phyloP scores from a whole-genome alignment of 1,140 invertebrate species.

The Drosophila ananassae region DNA sequence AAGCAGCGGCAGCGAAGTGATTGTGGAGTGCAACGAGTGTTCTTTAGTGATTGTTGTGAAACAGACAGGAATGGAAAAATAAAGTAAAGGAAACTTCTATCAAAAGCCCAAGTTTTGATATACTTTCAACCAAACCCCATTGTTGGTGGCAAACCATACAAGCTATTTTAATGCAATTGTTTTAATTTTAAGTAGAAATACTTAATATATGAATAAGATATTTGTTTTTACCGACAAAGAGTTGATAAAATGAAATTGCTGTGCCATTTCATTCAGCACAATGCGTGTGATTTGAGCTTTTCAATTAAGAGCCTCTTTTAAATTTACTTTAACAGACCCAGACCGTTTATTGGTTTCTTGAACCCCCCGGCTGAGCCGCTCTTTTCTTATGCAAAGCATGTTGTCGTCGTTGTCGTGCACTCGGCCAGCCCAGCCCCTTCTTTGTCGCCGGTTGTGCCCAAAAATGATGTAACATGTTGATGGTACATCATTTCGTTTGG shows the following conservation, averaged over 20 bases:
- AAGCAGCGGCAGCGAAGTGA: conserved; percentile 67
- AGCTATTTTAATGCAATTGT: no score
- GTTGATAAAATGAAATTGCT: not conserved
- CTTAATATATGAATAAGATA: no score
- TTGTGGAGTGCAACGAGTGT: conserved; percentile 83
- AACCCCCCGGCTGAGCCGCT: conserved; percentile 36
- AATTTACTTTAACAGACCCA: conserved; percentile 26
- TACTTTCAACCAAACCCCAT: not conserved
- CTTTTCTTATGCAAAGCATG: conserved; percentile 60
- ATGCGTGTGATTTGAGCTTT: conserved; percentile 31
- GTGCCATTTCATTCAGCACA: not conserved
- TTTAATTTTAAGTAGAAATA: no score
- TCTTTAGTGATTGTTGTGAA: conserved; percentile 80
- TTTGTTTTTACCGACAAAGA: no score
- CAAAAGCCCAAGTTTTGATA: conserved; percentile 4
- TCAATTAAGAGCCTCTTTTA: conserved; percentile 36
- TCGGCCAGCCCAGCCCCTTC: conserved; percentile 47
- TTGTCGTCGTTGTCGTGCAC: conserved; percentile 17
- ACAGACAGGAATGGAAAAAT: conserved; percentile 36
- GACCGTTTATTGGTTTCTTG: conserved; percentile 73
- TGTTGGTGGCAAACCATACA: no score
- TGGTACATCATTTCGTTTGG: conserved; percentile 48
- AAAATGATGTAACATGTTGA: conserved; percentile 64
- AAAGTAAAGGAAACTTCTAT: conserved; percentile 12
- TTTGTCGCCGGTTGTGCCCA: conserved; percentile 46